Percentiles rank a stretch among this genome's conserved stretches.
Conservation (phyloP, 1,140 invertebrate species). For the Scaptomyza hsui region DNA sequence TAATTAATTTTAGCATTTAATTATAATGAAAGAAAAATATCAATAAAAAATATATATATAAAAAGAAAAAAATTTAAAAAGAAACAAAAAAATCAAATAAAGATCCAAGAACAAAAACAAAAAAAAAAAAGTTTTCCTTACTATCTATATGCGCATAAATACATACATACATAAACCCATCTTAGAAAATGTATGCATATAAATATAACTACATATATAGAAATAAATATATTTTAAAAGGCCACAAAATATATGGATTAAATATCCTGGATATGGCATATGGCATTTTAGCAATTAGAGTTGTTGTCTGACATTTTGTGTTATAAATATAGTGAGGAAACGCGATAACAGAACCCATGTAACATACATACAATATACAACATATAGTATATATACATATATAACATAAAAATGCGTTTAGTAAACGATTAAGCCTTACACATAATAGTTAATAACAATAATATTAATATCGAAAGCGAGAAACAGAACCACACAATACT, state of each 20-base stretch:
- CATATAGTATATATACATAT: slow-evolving; percentile 9
- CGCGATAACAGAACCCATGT: slow-evolving; percentile 35
- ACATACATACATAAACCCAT: slow-evolving; percentile 25
- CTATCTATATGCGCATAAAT: slow-evolving; percentile 18
- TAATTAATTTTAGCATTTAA: slow-evolving; percentile 52
- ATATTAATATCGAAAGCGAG: slow-evolving; percentile 36
- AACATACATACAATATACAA: slow-evolving; percentile 51
- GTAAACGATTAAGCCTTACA: slow-evolving; percentile 67
- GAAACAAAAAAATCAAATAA: slow-evolving; percentile 24
- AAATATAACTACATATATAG: slow-evolving; percentile 1
- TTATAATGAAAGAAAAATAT: slow-evolving; percentile 45
- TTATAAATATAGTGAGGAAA: slow-evolving; percentile 11
- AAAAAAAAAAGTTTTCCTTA: slow-evolving; percentile 46
- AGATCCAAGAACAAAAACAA: slow-evolving; percentile 38
- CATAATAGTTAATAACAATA: slow-evolving; percentile 19
- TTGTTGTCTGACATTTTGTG: slow-evolving; percentile 39
- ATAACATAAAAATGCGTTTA: slow-evolving; percentile 48
- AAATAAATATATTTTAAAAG: slow-evolving; percentile 24
- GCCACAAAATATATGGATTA: background rate
- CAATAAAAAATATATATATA: slow-evolving; percentile 23
- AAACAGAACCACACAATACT: slow-evolving; percentile 36
- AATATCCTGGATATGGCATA: background rate
- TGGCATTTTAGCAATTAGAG: slow-evolving; percentile 31
- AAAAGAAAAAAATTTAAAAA: slow-evolving; percentile 26
- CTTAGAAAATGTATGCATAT: background rate